A percentile compares a stretch with the other conserved stretches of the same genome.
Conservation (phyloP, 2,797 vertebrate species). For the Xenopus petersii region DNA sequence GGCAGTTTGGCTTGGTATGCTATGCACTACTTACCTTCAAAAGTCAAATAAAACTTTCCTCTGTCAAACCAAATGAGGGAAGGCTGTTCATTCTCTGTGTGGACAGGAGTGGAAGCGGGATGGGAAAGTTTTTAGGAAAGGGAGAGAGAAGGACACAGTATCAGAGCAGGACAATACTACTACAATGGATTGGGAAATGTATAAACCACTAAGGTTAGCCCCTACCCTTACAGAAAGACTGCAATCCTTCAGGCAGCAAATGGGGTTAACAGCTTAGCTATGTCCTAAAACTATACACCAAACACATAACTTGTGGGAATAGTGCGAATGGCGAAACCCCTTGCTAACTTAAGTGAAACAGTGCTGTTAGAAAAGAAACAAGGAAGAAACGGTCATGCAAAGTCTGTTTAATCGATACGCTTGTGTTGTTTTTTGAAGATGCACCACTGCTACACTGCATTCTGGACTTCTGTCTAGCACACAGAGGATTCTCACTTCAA, state of each 20-base stretch:
- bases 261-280: too few relatives aligned
- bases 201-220: constrained; percentile 57
- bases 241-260: neutral
- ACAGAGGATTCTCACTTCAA: too few relatives aligned
- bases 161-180: constrained; percentile 82
- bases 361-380: too few relatives aligned
- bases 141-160: constrained; percentile 95
- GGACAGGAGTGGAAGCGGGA: constrained; percentile 79
- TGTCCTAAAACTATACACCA: too few relatives aligned
- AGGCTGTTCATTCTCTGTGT: constrained; percentile 93
- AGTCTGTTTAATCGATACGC: constrained; percentile 15
- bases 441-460: too few relatives aligned
- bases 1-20: constrained; percentile 61
- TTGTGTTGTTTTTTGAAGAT: too few relatives aligned
- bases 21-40: constrained; percentile 92
- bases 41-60: constrained; percentile 98
- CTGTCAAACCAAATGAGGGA: constrained; percentile 99
- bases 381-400: constrained; percentile 66
- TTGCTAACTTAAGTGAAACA: too few relatives aligned
- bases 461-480: too few relatives aligned
- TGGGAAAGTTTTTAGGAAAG: constrained; percentile 73
- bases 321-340: too few relatives aligned
- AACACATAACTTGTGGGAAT: too few relatives aligned
- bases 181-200: constrained; percentile 64
- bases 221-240: neutral